Percentiles rank a stretch among this genome's conserved stretches.
These are phyloP conservation scores for Cantharis lateralis DNA, from an alignment of 2,888 invertebrate species.

Conservation along the genomic window DNA sequence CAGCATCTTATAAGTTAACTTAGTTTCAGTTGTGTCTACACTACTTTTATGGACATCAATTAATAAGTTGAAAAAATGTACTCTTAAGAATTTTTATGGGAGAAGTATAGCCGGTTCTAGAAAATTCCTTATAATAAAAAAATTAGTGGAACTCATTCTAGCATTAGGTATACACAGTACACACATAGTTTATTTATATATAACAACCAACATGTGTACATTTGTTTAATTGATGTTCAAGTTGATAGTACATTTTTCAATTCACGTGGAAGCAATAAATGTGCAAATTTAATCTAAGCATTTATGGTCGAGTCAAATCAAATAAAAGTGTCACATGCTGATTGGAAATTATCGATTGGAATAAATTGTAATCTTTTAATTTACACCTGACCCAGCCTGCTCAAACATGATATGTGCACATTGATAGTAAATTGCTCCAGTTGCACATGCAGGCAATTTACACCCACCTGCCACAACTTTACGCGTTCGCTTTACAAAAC, in stretches of 20 bases:
- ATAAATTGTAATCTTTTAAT: conserved; percentile 22
- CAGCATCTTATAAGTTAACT: neutral
- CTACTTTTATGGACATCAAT: neutral
- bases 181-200: neutral
- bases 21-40: neutral
- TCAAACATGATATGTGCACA: conserved; percentile 27
- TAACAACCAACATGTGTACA: neutral
- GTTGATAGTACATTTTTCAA: conserved; percentile 6
- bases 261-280: conserved; percentile 6
- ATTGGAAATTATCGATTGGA: conserved; percentile 28
- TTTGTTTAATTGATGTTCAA: conserved; percentile 5
- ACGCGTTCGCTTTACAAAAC: neutral
- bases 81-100: neutral
- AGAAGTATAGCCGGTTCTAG: neutral
- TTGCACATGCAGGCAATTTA: conserved; percentile 26
- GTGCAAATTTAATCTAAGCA: conserved; percentile 21
- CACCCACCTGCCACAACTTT: conserved; percentile 16
- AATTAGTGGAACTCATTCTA: neutral
- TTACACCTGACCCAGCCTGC: conserved; percentile 26
- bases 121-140: neutral
- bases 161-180: neutral
- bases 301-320: conserved; percentile 20
- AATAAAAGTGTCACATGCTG: conserved; percentile 17
- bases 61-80: neutral
- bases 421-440: conserved; percentile 24